phyloP scores from a whole-genome alignment of 2,113 vertebrate genomes.

The Poeciliopsis occidentalis region DNA sequence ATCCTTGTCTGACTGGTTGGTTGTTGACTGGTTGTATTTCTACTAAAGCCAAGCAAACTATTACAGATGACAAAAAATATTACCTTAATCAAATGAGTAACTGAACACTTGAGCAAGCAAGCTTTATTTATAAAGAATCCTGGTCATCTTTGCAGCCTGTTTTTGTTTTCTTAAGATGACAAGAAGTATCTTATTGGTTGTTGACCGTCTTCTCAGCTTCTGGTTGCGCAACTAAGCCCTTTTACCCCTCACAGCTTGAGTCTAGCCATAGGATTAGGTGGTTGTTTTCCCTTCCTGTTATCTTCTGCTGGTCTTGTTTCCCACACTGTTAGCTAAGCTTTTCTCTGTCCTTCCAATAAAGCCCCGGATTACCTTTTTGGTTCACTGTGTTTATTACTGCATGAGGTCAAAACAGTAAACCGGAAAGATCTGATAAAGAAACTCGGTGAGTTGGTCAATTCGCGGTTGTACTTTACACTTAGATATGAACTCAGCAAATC shows the following conservation, averaged over 20 bases:
- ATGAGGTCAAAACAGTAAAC: not conserved
- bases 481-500: not conserved
- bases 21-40: not conserved
- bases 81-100: conserved; percentile 24
- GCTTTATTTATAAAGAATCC: conserved; percentile 29
- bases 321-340: conserved; percentile 52
- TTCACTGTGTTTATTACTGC: not conserved
- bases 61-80: not conserved
- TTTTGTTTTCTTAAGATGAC: conserved; percentile 53
- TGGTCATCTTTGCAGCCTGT: conserved; percentile 43
- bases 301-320: conserved; percentile 63
- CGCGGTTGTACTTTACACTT: not conserved
- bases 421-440: not conserved
- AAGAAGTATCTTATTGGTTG: conserved; percentile 53
- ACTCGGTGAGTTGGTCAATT: not conserved
- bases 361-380: conserved; percentile 7
- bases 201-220: conserved; percentile 47
- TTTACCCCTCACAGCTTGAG: conserved; percentile 72
- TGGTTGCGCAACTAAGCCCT: conserved; percentile 71
- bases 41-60: not conserved
- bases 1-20: too few relatives aligned
- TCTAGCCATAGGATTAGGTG: conserved; percentile 74
- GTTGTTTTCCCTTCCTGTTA: conserved; percentile 71
- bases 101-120: conserved; percentile 34
- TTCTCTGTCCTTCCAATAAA: conserved; percentile 11